Conservation (phyloP, 2,113 vertebrate genomes). For the Catharus minimus region DNA sequence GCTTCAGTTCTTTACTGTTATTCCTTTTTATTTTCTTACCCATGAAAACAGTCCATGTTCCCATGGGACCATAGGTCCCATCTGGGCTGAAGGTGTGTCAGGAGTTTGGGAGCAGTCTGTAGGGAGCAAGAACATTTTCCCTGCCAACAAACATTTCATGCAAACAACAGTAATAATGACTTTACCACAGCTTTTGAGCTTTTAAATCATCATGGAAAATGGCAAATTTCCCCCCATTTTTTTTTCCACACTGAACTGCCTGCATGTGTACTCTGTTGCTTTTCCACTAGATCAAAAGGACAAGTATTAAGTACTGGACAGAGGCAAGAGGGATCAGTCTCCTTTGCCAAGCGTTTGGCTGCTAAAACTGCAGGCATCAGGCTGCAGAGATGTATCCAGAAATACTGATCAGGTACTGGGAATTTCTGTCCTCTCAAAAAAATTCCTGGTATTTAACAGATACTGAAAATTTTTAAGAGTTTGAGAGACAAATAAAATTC, state of each 20-base stretch:
- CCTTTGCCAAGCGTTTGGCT: neutral
- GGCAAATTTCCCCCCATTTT: neutral
- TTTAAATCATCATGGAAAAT: neutral
- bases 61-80: neutral
- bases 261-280: neutral
- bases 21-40: neutral
- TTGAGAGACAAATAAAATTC: neutral
- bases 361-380: neutral
- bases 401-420: neutral
- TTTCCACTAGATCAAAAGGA: neutral
- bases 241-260: neutral
- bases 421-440: neutral
- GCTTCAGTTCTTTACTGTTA: neutral
- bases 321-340: neutral
- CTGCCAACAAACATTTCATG: accelerated
- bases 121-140: neutral
- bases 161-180: neutral
- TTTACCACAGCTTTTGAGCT: neutral
- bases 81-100: neutral
- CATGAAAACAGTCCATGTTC: neutral
- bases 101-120: neutral
- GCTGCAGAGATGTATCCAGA: neutral
- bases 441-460: neutral
- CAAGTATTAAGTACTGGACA: neutral
- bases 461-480: neutral